Percentiles rank a stretch among this genome's conserved stretches.
Conservation (phyloP, 2,113 vertebrate genomes). For the Merops nubicus region DNA sequence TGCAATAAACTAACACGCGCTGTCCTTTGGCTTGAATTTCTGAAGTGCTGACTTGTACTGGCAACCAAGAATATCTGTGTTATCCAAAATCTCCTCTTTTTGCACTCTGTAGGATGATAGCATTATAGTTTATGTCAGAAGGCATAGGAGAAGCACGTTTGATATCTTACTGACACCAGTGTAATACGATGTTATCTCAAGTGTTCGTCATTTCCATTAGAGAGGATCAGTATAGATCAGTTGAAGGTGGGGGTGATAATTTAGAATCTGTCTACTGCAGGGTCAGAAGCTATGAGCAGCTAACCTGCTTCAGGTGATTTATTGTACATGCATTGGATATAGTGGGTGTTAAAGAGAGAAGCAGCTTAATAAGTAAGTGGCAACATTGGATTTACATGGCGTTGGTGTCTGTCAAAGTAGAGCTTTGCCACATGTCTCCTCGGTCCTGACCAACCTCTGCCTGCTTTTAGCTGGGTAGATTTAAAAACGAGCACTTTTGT, state of each 20-base stretch:
- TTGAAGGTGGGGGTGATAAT: conserved; percentile 5
- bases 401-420: background rate
- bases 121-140: conserved; percentile 12
- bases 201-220: conserved; percentile 1
- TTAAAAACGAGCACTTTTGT: background rate
- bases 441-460: rapidly evolving
- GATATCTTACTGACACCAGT: background rate
- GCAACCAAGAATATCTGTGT: background rate
- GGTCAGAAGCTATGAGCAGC: background rate
- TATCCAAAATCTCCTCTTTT: background rate
- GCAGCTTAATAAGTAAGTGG: background rate
- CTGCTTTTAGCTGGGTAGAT: background rate
- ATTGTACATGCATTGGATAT: background rate
- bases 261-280: background rate
- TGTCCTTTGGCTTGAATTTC: conserved; percentile 54
- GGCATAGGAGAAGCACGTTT: background rate
- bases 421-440: background rate
- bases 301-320: background rate
- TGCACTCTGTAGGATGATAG: background rate
- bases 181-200: background rate
- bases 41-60: conserved; percentile 51
- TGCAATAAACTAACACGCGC: conserved; percentile 55
- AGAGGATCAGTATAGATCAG: conserved; percentile 3
- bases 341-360: background rate
- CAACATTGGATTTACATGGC: background rate